Conservation (phyloP, 2,113 vertebrate genomes). For the Oreotrochilus melanogaster region DNA sequence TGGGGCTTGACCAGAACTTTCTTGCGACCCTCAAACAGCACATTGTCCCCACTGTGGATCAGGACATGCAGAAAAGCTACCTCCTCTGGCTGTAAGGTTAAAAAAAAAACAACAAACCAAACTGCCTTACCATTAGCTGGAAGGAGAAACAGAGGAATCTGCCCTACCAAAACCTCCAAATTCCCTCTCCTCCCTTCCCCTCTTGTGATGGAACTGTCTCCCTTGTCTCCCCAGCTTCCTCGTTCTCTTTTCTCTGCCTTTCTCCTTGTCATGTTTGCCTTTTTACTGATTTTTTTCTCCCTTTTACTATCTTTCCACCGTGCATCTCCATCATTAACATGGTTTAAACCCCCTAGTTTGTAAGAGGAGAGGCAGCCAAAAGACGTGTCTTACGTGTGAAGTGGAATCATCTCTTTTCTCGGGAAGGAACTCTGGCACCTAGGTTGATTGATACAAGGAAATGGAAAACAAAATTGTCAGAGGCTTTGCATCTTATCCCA, state of each 20-base stretch:
- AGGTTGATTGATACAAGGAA: background rate
- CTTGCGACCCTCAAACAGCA: slow-evolving; percentile 54
- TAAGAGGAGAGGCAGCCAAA: background rate
- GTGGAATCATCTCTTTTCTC: fast-evolving
- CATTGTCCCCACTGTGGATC: background rate
- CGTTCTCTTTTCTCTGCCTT: background rate
- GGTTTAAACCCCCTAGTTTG: background rate
- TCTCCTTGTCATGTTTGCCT: background rate
- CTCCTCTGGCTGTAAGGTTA: background rate
- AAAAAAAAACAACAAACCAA: background rate
- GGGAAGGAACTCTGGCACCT: slow-evolving; percentile 25
- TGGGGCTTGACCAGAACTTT: slow-evolving; percentile 54
- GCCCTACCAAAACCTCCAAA: background rate
- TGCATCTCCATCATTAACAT: background rate
- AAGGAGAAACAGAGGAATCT: background rate
- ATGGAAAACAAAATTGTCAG: background rate
- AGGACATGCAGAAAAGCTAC: slow-evolving; percentile 17
- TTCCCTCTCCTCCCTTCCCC: background rate
- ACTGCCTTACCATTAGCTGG: background rate
- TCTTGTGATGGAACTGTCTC: background rate
- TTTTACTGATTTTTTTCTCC: background rate
- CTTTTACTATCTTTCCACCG: background rate
- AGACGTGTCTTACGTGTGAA: background rate
- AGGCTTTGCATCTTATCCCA: background rate
- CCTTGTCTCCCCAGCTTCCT: background rate